Conservation (phyloP, 1,140 invertebrate species). For the Aphaenogaster floridana region DNA sequence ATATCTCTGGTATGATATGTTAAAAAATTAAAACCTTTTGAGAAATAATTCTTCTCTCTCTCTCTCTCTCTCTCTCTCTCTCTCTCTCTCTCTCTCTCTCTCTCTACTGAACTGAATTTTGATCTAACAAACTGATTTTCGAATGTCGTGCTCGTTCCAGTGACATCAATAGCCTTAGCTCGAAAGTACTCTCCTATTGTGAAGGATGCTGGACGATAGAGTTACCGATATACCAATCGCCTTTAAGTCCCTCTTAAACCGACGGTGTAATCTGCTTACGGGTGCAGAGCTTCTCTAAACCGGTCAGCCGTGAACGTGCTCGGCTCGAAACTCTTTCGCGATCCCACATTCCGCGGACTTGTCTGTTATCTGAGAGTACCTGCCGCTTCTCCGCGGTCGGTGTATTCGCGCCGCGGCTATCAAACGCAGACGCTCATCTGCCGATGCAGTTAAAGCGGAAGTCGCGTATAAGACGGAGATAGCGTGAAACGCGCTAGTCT, state of each 20-base stretch:
- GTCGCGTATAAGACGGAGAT: not conserved
- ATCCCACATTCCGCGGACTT: conserved; percentile 66
- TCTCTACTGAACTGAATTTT: not conserved
- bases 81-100: too few species aligned
- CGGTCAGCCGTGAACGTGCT: conserved; percentile 61
- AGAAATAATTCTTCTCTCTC: not conserved
- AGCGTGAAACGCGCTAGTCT: not conserved
- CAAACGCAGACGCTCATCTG: conserved; percentile 4
- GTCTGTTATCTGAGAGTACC: conserved; percentile 55
- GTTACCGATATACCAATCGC: conserved; percentile 9
- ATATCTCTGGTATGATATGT: not conserved
- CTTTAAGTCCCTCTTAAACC: conserved; percentile 57
- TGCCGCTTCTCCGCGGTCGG: not conserved
- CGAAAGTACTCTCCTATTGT: not conserved
- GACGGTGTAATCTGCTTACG: conserved; percentile 69
- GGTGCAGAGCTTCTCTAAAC: conserved; percentile 22
- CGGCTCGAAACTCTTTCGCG: conserved; percentile 37
- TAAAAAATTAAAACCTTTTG: not conserved
- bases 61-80: not conserved
- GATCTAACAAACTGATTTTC: conserved; percentile 8
- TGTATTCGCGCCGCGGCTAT: not conserved
- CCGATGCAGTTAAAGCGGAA: conserved; percentile 46
- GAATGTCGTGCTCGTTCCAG: not conserved
- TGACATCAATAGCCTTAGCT: not conserved
- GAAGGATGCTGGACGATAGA: not conserved